phyloP scores from a whole-genome alignment of 1,140 invertebrate genomes.

The Cydia amplana region DNA sequence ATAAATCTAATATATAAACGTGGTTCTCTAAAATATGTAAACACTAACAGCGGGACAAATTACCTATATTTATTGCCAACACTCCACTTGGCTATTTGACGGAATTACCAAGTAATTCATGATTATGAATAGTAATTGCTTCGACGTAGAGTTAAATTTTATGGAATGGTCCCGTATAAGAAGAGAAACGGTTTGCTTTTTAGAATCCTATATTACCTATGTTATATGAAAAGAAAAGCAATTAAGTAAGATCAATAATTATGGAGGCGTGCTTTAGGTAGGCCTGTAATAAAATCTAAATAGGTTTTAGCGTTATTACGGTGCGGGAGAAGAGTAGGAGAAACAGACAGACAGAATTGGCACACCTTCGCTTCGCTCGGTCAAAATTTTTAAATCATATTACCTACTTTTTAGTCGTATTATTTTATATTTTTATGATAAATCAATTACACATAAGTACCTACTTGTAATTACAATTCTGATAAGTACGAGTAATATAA shows the following conservation, averaged over 20 bases:
- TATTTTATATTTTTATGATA: too few relatives aligned
- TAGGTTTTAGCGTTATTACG: too few relatives aligned
- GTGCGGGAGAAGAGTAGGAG: too few relatives aligned
- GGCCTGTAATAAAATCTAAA: too few relatives aligned
- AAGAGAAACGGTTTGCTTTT: conserved; percentile 1
- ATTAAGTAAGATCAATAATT: too few relatives aligned
- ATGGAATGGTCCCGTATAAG: background rate
- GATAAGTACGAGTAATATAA: background rate
- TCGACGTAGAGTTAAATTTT: background rate
- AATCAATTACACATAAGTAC: background rate
- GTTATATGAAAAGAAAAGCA: background rate
- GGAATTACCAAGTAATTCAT: conserved; percentile 6
- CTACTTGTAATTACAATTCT: background rate
- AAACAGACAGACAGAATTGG: too few relatives aligned
- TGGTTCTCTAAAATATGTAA: background rate
- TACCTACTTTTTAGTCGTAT: background rate
- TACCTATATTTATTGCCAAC: conserved; percentile 25
- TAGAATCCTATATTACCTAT: background rate
- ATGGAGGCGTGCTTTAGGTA: too few relatives aligned
- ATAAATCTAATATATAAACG: background rate
- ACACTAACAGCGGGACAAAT: conserved; percentile 9
- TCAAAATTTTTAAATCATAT: too few relatives aligned
- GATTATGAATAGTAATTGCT: conserved; percentile 28
- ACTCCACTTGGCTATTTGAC: conserved; percentile 21
- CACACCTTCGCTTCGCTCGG: too few relatives aligned